phyloP scores from a whole-genome alignment of 2,113 vertebrate species.

The Paradoxurus hermaphroditus region DNA sequence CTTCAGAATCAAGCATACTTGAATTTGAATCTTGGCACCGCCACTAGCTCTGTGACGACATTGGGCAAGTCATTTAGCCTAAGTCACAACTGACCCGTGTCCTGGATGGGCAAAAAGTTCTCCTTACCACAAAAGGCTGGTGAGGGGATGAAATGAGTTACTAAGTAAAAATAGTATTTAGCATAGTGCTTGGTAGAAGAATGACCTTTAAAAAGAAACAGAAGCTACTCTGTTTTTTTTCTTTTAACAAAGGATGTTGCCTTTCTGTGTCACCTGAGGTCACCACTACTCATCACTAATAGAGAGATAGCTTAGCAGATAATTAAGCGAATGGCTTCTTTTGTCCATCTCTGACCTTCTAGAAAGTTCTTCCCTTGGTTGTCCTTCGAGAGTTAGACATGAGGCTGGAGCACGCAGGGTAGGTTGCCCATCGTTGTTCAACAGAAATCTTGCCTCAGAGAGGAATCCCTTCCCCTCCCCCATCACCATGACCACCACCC shows the following conservation, averaged over 20 bases:
- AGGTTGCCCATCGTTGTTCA: not conserved
- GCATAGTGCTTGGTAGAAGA: not conserved
- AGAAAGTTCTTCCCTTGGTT: not conserved
- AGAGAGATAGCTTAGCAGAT: not conserved
- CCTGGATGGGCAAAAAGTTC: not conserved
- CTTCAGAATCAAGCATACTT: not conserved
- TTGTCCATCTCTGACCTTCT: not conserved
- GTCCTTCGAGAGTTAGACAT: not conserved
- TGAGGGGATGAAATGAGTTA: not conserved
- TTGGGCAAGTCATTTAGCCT: not conserved
- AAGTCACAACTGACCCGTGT: not conserved
- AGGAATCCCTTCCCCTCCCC: not conserved
- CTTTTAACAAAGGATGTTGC: not conserved
- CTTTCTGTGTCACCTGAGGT: not conserved
- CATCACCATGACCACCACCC: not conserved
- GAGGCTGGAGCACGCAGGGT: not conserved
- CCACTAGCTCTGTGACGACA: not conserved
- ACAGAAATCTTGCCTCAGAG: not conserved
- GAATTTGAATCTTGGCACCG: not conserved
- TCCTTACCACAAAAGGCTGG: not conserved
- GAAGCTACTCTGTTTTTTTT: not conserved
- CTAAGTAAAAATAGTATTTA: not conserved
- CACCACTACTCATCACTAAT: not conserved
- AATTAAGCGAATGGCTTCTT: not conserved
- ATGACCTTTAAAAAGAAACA: not conserved